Evolutionary conservation across 2,888 invertebrate genomes (phyloP).

Genomic region (Pammene aurita): DNA sequence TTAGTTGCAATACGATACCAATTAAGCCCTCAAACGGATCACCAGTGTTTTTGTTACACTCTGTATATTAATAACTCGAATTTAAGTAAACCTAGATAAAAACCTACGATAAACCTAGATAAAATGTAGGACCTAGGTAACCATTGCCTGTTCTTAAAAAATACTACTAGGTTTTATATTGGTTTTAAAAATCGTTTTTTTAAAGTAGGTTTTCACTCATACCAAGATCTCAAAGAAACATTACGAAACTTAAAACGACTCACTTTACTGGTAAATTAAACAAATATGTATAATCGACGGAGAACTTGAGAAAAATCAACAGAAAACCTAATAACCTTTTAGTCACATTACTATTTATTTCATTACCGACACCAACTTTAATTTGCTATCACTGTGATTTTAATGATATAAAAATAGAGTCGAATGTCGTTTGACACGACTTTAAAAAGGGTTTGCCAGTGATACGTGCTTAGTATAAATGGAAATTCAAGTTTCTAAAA

Average conservation of each 20-base stretch:
- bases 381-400: constrained; percentile 42
- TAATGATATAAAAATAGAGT: constrained; percentile 47
- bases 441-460: constrained; percentile 46
- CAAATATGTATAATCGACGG: constrained; percentile 31
- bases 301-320: constrained; percentile 42
- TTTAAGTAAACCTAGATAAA: too few species aligned
- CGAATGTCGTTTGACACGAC: constrained; percentile 48
- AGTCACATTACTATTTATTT: constrained; percentile 42
- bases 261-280: constrained; percentile 37
- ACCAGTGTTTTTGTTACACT: too few species aligned
- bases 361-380: constrained; percentile 23
- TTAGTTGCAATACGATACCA: too few species aligned
- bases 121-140: too few species aligned
- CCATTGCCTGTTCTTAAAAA: too few species aligned
- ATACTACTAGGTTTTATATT: not conserved
- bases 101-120: too few species aligned
- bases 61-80: too few species aligned
- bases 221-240: constrained; percentile 19
- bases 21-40: too few species aligned
- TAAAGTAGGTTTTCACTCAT: not conserved
- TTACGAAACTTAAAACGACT: constrained; percentile 35
- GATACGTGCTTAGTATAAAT: constrained; percentile 60
- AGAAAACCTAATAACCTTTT: constrained; percentile 42
- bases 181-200: not conserved
- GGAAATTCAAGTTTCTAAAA: constrained; percentile 76